Base-by-base conservation (phyloP, 2,797 vertebrate species). In the Pogonophryne albipinna region DNA sequence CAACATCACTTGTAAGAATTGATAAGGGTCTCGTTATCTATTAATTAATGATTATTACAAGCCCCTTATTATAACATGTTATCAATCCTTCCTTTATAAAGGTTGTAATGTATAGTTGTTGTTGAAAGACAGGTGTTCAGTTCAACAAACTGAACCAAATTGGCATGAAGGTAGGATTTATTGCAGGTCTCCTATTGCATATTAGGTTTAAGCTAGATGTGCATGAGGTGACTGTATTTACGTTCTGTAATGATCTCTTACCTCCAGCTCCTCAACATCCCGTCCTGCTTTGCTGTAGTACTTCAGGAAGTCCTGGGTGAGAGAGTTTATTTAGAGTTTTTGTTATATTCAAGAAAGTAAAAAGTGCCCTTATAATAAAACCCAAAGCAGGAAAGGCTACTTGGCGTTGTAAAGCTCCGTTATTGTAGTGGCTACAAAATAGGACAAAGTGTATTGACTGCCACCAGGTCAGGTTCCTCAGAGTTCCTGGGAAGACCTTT, bases 281-380 rank as follows among this genome's bases (percentile, higher is more conserved):
- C 90, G 91, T 70, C 95, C 96, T 80, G 96, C 96, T 95, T 96
- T 96, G 61, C 90, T 92, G 65, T 96, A 97, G 90, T 97, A 96
- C 87, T 97, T 98, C 75, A 97, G 91, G 85, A 97, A 97, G 89
- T 98, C 97, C 97, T 98, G 89, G 34, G 70, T 38, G 7, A 79
- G 16, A 80, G 3, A 76, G 15, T 73, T 15, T 38, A 31, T 34
- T 65, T 62, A 64, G 16, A 58, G 53, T 16, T 12, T 16, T 2
- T 27, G 11, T 5, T 1, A 42, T 50, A 65, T 70, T 59, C 1
- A n/a, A 14, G 5, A 19, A 47, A 19, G 8, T 19, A 19, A 52
- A 27, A 46, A 8, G 1, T 19, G 23, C 42, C 19, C 15, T 10
- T 15, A 17, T 10, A 46, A 45, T 61, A 46, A 45, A 59, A 50